Conservation (phyloP, 92 coral and sea anemone genomes). For the Virgularia gustaviana region DNA sequence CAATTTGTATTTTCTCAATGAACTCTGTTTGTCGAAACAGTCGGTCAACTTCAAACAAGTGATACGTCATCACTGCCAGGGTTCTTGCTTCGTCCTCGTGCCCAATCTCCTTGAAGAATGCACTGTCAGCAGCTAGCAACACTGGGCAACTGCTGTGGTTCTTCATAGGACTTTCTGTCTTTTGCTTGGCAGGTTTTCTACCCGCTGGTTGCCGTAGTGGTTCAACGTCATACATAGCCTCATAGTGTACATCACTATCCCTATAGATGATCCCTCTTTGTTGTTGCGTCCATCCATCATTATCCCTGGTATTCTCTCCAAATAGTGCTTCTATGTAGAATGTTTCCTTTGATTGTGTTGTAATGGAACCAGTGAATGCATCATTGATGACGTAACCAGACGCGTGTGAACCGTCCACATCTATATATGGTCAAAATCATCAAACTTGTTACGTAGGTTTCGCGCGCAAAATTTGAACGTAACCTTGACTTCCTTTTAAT, state of each 20-base stretch:
- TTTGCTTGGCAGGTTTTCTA: neutral
- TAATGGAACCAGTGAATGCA: slow-evolving; percentile 67
- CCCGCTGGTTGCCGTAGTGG: too few relatives aligned
- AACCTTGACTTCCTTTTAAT: neutral
- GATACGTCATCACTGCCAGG: slow-evolving; percentile 78
- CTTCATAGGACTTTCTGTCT: neutral
- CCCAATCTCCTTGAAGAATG: slow-evolving; percentile 64
- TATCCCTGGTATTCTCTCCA: neutral
- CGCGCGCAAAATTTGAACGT: neutral
- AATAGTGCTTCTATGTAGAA: slow-evolving; percentile 11
- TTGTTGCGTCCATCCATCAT: neutral
- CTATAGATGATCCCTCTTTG: neutral
- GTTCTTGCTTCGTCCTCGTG: slow-evolving; percentile 56
- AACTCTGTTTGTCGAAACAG: slow-evolving; percentile 78
- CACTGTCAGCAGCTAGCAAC: slow-evolving; percentile 80
- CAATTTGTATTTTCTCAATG: slow-evolving; percentile 75
- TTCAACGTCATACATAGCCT: neutral
- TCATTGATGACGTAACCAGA: slow-evolving; percentile 66
- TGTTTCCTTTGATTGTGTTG: slow-evolving; percentile 36
- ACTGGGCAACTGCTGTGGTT: slow-evolving; percentile 65
- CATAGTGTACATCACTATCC: slow-evolving; percentile 4
- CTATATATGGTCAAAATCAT: slow-evolving; percentile 31
- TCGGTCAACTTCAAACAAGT: slow-evolving; percentile 69
- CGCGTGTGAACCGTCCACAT: slow-evolving; percentile 56
- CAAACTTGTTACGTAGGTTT: neutral